Evolutionary conservation across 2,113 vertebrate species (phyloP).

Genomic region (Chrysochloris asiatica): DNA sequence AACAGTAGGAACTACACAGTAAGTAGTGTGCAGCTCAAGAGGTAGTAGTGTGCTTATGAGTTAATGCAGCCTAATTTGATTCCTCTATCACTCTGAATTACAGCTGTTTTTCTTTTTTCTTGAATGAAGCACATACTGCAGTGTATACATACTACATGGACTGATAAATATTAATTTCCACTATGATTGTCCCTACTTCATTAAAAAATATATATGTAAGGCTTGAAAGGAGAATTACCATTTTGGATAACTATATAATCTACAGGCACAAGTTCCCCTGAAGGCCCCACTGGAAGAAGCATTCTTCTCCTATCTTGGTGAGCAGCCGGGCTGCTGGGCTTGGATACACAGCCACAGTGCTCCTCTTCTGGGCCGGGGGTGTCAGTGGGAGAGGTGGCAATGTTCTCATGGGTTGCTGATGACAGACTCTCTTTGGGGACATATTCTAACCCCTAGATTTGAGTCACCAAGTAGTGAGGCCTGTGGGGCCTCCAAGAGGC

Average conservation of each 20-base stretch:
- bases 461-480: too few relatives aligned
- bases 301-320: not conserved
- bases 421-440: not conserved
- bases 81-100: not conserved
- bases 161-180: not conserved
- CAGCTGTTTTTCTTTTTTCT: not conserved
- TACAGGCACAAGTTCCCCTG: not conserved
- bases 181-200: not conserved
- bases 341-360: not conserved
- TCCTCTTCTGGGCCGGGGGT: not conserved
- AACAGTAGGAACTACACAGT: not conserved
- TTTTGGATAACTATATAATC: not conserved
- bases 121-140: not conserved
- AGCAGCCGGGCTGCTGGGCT: not conserved
- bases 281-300: not conserved
- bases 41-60: fast-evolving
- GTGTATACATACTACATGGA: not conserved
- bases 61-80: too few relatives aligned
- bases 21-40: not conserved
- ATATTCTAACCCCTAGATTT: not conserved
- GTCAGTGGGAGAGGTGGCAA: not conserved
- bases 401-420: not conserved
- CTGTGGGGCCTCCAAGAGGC: not conserved
- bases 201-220: not conserved
- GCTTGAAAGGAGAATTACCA: slow-evolving; percentile 29